Conservation (phyloP, 2,888 invertebrate species). For the Prosapia bicincta region DNA sequence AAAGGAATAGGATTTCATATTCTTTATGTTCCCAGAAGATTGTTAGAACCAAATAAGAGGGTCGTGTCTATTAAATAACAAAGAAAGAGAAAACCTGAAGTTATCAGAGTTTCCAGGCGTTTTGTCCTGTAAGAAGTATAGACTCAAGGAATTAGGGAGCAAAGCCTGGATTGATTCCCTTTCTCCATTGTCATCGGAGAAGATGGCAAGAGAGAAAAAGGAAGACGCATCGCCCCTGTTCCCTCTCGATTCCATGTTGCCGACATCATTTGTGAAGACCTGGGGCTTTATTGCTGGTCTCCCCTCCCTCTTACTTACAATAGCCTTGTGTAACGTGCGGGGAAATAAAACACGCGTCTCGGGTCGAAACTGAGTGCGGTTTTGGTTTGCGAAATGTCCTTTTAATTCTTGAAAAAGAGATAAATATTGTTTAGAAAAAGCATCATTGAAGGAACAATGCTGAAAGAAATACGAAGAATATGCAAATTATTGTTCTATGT, state of each 20-base stretch:
- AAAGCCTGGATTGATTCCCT: neutral
- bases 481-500: no score
- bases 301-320: neutral
- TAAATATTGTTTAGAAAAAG: no score
- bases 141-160: slow-evolving; percentile 2
- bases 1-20: no score
- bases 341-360: neutral
- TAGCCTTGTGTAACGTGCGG: neutral
- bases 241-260: neutral
- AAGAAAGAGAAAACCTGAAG: neutral
- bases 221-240: neutral
- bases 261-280: slow-evolving; percentile 2
- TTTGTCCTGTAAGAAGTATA: slow-evolving; percentile 2
- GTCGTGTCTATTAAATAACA: neutral
- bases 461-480: no score
- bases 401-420: no score
- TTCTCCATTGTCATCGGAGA: neutral
- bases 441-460: no score
- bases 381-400: no score
- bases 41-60: neutral
- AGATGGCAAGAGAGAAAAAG: neutral
- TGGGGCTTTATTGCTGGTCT: neutral
- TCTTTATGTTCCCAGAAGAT: no score
- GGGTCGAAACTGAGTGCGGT: no score
- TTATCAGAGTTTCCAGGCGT: neutral